Conservation (phyloP, 2,797 vertebrate genomes). For the Myripristis jacobus region DNA sequence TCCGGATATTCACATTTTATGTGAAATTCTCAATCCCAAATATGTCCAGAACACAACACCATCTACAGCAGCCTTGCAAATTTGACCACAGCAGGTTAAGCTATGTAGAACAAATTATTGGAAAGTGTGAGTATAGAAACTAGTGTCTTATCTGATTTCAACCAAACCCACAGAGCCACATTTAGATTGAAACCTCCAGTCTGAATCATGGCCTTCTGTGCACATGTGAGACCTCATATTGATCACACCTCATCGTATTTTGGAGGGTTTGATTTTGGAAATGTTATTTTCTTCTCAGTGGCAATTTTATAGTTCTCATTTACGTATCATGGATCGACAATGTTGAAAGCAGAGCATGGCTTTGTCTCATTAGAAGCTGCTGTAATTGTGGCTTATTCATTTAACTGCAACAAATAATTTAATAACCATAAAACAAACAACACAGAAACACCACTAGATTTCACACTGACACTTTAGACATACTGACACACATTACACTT, state of each 20-base stretch:
- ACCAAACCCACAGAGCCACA: not conserved
- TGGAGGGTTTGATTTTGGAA: not conserved
- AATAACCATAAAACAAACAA: not conserved
- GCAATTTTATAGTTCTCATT: not conserved
- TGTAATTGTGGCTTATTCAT: too few species aligned
- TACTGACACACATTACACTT: not conserved
- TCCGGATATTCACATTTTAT: not conserved
- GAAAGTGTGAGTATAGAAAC: not conserved
- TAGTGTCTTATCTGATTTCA: not conserved
- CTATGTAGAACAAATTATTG: not conserved
- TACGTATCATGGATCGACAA: not conserved
- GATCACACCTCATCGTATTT: not conserved
- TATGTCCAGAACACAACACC: not conserved
- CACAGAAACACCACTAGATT: not conserved
- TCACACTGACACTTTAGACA: not conserved
- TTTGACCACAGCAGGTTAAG: not conserved
- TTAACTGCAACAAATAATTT: too few species aligned
- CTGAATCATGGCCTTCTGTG: not conserved
- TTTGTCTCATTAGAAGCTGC: not conserved
- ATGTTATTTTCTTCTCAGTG: constrained; percentile 5
- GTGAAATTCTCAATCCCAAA: not conserved
- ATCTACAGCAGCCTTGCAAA: not conserved
- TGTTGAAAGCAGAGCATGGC: not conserved
- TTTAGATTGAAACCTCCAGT: not conserved
- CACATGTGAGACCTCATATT: not conserved